phyloP scores from a whole-genome alignment of 2,888 invertebrate species.

The Leistus spinibarbis region DNA sequence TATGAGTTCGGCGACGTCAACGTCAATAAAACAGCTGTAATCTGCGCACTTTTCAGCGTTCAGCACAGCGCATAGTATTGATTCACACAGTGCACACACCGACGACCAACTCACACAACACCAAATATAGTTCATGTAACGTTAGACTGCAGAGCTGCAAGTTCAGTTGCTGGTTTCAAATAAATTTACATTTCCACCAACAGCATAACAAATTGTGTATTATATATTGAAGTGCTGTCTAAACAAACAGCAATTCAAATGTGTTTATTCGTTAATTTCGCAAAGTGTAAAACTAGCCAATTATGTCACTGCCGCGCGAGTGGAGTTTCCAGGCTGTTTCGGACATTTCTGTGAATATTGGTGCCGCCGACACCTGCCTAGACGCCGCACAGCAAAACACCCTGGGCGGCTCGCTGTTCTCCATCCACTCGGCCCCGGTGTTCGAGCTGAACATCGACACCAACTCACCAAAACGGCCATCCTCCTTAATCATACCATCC shows the following conservation, averaged over 20 bases:
- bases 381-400: constrained; percentile 50
- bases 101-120: not conserved
- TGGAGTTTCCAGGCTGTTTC: constrained; percentile 63
- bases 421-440: constrained; percentile 71
- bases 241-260: constrained; percentile 32
- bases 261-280: constrained; percentile 39
- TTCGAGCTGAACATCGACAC: constrained; percentile 52
- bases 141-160: constrained; percentile 20
- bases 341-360: constrained; percentile 42
- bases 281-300: constrained; percentile 33
- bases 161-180: not conserved
- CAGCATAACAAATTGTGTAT: not conserved
- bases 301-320: constrained; percentile 65
- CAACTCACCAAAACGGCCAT: constrained; percentile 56
- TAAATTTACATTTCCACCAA: not conserved
- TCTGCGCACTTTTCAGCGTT: not conserved
- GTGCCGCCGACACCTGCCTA: constrained; percentile 43
- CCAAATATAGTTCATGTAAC: not conserved
- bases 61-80: not conserved
- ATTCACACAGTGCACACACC: not conserved
- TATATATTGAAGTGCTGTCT: not conserved
- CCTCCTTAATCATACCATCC: constrained; percentile 59
- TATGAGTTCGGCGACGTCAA: not conserved
- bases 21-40: not conserved
- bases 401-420: constrained; percentile 66